phyloP scores from a whole-genome alignment of 2,888 invertebrate genomes.

The Drosophila subquinaria region DNA sequence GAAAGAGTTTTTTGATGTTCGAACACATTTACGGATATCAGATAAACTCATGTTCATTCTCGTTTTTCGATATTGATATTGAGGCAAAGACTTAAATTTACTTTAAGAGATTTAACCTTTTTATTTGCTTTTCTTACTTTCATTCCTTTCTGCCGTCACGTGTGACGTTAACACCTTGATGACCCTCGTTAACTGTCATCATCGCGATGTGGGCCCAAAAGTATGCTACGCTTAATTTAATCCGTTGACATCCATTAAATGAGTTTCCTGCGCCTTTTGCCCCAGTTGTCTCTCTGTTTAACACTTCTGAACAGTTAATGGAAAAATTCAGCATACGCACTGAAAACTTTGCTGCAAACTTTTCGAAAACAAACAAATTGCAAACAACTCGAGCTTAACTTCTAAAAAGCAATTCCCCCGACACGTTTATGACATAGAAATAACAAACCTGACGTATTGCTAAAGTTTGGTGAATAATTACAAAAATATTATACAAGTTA shows the following conservation, averaged over 20 bases:
- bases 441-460: not conserved
- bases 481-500: not conserved
- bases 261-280: constrained; percentile 16
- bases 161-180: constrained; percentile 22
- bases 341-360: constrained; percentile 19
- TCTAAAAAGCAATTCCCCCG: constrained; percentile 19
- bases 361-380: constrained; percentile 25
- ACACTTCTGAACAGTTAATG: constrained; percentile 1
- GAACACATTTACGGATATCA: constrained; percentile 4
- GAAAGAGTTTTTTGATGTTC: constrained; percentile 24
- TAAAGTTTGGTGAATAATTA: constrained; percentile 8
- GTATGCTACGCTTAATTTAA: constrained; percentile 35
- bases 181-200: constrained; percentile 37
- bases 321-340: constrained; percentile 7
- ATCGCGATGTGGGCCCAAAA: constrained; percentile 24
- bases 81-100: constrained; percentile 4
- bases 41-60: not conserved
- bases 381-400: constrained; percentile 14
- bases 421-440: constrained; percentile 15
- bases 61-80: constrained; percentile 1
- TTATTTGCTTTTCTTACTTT: not conserved
- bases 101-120: constrained; percentile 15
- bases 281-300: not conserved
- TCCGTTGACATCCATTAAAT: constrained; percentile 23
- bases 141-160: constrained; percentile 2